Percentiles rank a stretch among this genome's conserved stretches.
These are phyloP conservation scores for Daphoenositta chrysoptera DNA, from an alignment of 2,113 vertebrate genomes.

Conservation along the genomic window DNA sequence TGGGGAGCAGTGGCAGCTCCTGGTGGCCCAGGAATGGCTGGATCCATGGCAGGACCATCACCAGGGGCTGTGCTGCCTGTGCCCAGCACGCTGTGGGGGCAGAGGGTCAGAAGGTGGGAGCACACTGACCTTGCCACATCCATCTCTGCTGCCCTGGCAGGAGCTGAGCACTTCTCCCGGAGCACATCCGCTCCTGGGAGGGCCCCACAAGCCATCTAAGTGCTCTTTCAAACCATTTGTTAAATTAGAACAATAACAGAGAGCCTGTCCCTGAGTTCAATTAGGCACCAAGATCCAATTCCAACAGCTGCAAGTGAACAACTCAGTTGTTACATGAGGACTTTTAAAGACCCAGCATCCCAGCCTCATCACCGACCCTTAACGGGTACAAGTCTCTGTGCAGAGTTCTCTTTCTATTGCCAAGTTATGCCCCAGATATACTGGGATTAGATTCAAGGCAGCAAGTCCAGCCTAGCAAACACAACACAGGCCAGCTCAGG, in stretches of 20 bases:
- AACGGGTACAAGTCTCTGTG: background rate
- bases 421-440: background rate
- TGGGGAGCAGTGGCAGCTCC: background rate
- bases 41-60: fast-evolving
- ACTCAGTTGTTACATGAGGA: background rate
- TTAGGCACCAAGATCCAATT: background rate
- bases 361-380: background rate
- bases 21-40: background rate
- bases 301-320: background rate
- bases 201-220: background rate
- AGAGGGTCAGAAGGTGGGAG: background rate
- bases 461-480: background rate
- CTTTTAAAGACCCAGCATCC: background rate
- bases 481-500: background rate
- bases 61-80: background rate
- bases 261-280: background rate
- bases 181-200: background rate
- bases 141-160: background rate
- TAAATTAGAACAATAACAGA: background rate
- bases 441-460: background rate
- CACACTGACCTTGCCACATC: background rate
- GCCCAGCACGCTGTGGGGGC: background rate
- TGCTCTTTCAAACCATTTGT: background rate
- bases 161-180: background rate
- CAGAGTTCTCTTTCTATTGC: background rate